phyloP scores from a whole-genome alignment of 1,140 invertebrate species.

The Drosophila arizonae region DNA sequence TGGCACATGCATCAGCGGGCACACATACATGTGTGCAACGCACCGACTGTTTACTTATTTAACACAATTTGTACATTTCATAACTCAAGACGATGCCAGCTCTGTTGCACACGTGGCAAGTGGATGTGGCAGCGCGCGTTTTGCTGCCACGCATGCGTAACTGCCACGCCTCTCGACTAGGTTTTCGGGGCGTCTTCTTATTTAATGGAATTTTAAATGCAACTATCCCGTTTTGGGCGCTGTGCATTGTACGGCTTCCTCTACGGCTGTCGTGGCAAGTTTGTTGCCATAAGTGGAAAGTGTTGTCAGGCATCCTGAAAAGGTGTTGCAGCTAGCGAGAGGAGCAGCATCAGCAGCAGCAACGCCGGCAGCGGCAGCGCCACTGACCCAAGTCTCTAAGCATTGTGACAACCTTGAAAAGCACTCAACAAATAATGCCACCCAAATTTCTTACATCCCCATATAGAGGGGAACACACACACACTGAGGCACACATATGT shows the following conservation, averaged over 20 bases:
- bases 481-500: background rate
- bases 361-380: background rate
- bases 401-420: slow-evolving; percentile 65
- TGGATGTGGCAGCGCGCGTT: slow-evolving; percentile 1
- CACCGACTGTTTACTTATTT: slow-evolving; percentile 72
- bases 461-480: background rate
- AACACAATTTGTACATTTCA: slow-evolving; percentile 78
- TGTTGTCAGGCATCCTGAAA: slow-evolving; percentile 49
- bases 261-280: slow-evolving; percentile 21
- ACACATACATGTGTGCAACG: slow-evolving; percentile 46
- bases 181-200: slow-evolving; percentile 22
- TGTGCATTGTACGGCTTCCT: slow-evolving; percentile 25
- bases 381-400: slow-evolving; percentile 35
- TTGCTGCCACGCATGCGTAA: slow-evolving; percentile 64
- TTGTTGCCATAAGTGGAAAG: slow-evolving; percentile 60
- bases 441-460: slow-evolving; percentile 7
- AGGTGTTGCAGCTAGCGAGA: slow-evolving; percentile 6
- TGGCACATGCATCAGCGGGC: slow-evolving; percentile 28
- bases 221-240: slow-evolving; percentile 19
- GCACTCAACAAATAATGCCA: slow-evolving; percentile 73
- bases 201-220: slow-evolving; percentile 52
- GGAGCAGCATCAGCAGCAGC: background rate
- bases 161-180: slow-evolving; percentile 30
- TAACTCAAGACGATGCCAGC: slow-evolving; percentile 46
- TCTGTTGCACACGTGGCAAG: slow-evolving; percentile 1